Evolutionary conservation across 1,140 invertebrate genomes (phyloP).

Genomic region (Mizuhopecten yessoensis): DNA sequence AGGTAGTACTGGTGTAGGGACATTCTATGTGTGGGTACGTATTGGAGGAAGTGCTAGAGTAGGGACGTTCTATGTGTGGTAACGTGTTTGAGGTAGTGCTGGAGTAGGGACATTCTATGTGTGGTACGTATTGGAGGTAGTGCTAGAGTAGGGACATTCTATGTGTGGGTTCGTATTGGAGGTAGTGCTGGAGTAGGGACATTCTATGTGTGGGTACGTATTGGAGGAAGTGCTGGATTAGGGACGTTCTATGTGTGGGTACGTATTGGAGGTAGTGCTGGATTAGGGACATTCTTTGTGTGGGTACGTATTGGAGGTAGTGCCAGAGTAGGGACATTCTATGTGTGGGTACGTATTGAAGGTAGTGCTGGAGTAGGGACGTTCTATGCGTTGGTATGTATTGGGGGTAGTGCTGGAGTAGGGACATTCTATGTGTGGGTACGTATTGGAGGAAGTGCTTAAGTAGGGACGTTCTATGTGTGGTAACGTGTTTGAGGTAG

Average conservation of each 20-base stretch:
- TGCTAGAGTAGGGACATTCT: neutral
- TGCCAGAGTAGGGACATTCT: neutral
- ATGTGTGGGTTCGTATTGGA: neutral
- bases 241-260: neutral
- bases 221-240: neutral
- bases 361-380: neutral
- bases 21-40: neutral
- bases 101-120: neutral
- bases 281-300: neutral
- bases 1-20: neutral
- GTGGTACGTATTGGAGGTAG: neutral
- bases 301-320: neutral
- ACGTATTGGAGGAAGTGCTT: neutral
- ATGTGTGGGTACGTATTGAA: neutral
- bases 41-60: neutral
- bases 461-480: too few relatives aligned
- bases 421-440: neutral
- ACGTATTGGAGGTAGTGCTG: neutral
- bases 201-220: neutral
- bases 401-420: neutral
- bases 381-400: neutral
- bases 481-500: neutral
- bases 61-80: neutral
- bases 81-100: neutral
- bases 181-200: neutral